phyloP scores from a whole-genome alignment of 2,888 invertebrate species.

The Mystacides longicornis region DNA sequence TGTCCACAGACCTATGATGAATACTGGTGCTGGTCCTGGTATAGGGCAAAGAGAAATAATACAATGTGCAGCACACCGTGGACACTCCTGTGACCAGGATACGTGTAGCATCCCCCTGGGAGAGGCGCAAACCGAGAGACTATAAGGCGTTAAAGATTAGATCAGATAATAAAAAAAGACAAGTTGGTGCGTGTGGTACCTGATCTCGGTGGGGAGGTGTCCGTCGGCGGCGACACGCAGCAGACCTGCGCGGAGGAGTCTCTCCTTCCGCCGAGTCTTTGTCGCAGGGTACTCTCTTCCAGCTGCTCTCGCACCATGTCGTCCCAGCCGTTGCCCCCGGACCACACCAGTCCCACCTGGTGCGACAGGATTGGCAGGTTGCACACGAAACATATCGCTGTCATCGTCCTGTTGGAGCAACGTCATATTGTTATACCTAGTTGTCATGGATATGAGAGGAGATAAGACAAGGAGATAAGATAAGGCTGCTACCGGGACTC shows the following conservation, averaged over 20 bases:
- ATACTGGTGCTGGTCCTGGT: too few relatives aligned
- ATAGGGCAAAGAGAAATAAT: too few relatives aligned
- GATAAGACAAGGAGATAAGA: background rate
- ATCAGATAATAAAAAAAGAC: too few relatives aligned
- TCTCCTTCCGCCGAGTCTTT: conserved; percentile 75
- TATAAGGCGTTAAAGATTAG: too few relatives aligned
- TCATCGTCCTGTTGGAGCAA: conserved; percentile 70
- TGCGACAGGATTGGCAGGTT: conserved; percentile 90
- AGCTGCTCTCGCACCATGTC: conserved; percentile 78
- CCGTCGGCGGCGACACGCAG: conserved; percentile 75
- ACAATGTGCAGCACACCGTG: too few relatives aligned
- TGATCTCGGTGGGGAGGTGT: conserved; percentile 51
- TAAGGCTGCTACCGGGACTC: too few relatives aligned
- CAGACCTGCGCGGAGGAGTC: conserved; percentile 90
- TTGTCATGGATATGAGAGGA: too few relatives aligned
- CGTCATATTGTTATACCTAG: too few relatives aligned
- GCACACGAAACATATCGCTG: conserved; percentile 93
- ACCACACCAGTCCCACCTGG: conserved; percentile 91
- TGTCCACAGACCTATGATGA: too few relatives aligned
- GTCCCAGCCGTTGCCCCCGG: conserved; percentile 92
- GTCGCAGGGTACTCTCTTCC: conserved; percentile 78
- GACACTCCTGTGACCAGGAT: too few relatives aligned
- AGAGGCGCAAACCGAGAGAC: too few relatives aligned
- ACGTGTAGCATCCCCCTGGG: too few relatives aligned
- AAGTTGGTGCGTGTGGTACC: conserved; percentile 17